Evolutionary conservation across 2,113 vertebrate species (phyloP), one percentile per base, ranked within the genome.

Genomic region (Pardalotus punctatus): DNA sequence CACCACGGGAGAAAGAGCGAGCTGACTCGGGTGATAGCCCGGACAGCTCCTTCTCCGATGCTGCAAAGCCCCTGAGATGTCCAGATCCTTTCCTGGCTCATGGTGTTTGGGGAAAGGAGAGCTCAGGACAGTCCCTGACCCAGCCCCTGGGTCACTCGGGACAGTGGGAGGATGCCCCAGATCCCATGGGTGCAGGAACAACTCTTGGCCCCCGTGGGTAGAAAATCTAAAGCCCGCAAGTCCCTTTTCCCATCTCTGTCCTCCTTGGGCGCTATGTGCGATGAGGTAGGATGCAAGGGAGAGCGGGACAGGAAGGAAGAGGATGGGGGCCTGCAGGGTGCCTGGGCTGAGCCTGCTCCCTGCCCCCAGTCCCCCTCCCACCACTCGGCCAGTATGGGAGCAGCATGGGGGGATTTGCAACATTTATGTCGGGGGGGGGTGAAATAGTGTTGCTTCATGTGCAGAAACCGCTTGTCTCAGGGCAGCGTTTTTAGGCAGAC

Each of bases 381-480:
- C 13, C 60, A 6, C 47, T n/a, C 1, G 0, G 24, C 42, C 38
- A 51, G 61, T 2, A 3, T 0, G 0, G 42, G 69, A 66, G 56
- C 36, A 25, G 78, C 4, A 0, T 0, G 3, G 24, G 28, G 50
- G 35, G 11, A 62, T 58, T 42, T 2, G 1, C 60, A 81, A 61
- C 5, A 3, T 62, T 60, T 54, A 16, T 21, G 64, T 12, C 0
- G 1, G 57, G 33, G 33, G 61, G 51, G 4, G 25, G 11, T 35
- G 13, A 66, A 77, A n/a, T 2, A 3, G 1, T 40, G 33, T 20
- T 2, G 1, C 40, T 92, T 79, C 70, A 43, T 3, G 1, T 4
- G 50, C 4, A 4, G 40, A 45, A 73, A 33, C 33, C 29, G 54
- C 69, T 51, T 47, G 51, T 65, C 78, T 73, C 3, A 0, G 64